These are phyloP conservation scores for Microctonus hyperodae DNA, from an alignment of 2,888 invertebrate species.

Conservation along the genomic window DNA sequence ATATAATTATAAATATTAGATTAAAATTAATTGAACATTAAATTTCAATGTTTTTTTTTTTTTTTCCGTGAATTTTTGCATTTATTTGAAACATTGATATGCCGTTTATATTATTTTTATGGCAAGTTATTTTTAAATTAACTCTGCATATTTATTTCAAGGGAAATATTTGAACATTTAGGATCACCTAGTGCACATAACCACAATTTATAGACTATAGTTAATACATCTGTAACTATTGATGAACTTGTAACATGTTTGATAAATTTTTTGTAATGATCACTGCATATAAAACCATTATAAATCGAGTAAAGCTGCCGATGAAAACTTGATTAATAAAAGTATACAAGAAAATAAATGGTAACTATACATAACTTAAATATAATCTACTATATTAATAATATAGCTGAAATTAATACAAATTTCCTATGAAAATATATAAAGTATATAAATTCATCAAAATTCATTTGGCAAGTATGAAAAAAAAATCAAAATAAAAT, in stretches of 20 bases:
- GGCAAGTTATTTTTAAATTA: constrained; percentile 3
- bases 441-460: background rate
- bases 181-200: constrained; percentile 3
- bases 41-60: background rate
- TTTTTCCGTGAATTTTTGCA: background rate
- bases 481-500: background rate
- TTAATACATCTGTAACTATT: constrained; percentile 9
- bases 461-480: constrained; percentile 13
- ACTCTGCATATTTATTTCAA: background rate
- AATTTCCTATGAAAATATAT: background rate
- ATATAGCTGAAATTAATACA: constrained; percentile 12
- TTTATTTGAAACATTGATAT: background rate
- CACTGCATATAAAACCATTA: background rate
- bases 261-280: background rate
- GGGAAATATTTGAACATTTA: background rate
- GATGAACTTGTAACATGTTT: constrained; percentile 7
- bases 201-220: constrained; percentile 14
- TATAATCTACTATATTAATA: background rate
- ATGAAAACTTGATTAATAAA: constrained; percentile 4
- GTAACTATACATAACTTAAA: constrained; percentile 13
- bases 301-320: background rate
- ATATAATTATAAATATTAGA: background rate
- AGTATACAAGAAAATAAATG: background rate
- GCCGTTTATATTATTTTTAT: constrained; percentile 19
- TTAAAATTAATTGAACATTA: constrained; percentile 1